phyloP scores from a whole-genome alignment of 2,797 vertebrate genomes.

The Neosilurus mollespiculum region DNA sequence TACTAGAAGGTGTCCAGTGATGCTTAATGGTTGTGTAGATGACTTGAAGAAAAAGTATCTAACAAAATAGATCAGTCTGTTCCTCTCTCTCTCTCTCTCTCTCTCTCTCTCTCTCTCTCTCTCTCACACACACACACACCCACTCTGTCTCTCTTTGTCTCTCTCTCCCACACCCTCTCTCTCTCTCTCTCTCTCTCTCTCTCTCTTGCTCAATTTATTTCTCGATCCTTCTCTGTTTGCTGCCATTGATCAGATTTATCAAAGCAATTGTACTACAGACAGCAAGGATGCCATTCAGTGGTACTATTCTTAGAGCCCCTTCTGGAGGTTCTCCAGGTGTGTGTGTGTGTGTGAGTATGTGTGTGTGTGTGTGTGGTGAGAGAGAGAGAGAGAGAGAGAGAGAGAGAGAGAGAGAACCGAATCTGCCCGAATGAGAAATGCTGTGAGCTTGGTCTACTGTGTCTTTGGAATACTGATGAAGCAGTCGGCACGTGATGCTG shows the following conservation, averaged over 20 bases:
- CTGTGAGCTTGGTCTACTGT: constrained; percentile 38
- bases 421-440: constrained; percentile 54
- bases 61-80: not conserved
- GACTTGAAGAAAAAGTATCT: not conserved
- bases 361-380: constrained; percentile 26
- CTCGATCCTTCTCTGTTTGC: constrained; percentile 26
- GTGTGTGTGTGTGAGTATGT: constrained; percentile 40
- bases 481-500: constrained; percentile 38
- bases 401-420: constrained; percentile 37
- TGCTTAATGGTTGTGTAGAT: constrained; percentile 16
- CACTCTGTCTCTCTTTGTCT: constrained; percentile 24
- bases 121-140: too few species aligned
- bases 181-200: constrained; percentile 21
- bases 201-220: constrained; percentile 23
- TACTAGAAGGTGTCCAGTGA: constrained; percentile 26
- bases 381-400: constrained; percentile 7
- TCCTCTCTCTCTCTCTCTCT: not conserved
- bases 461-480: constrained; percentile 59
- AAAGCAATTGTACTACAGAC: constrained; percentile 43
- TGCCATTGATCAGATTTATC: constrained; percentile 47
- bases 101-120: constrained; percentile 12
- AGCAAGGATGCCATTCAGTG: constrained; percentile 35
- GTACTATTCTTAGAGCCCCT: constrained; percentile 54
- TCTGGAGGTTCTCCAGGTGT: constrained; percentile 25
- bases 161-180: constrained; percentile 20